These are phyloP conservation scores for Zalophus californianus DNA, from an alignment of 2,797 vertebrate species.

Conservation along the genomic window DNA sequence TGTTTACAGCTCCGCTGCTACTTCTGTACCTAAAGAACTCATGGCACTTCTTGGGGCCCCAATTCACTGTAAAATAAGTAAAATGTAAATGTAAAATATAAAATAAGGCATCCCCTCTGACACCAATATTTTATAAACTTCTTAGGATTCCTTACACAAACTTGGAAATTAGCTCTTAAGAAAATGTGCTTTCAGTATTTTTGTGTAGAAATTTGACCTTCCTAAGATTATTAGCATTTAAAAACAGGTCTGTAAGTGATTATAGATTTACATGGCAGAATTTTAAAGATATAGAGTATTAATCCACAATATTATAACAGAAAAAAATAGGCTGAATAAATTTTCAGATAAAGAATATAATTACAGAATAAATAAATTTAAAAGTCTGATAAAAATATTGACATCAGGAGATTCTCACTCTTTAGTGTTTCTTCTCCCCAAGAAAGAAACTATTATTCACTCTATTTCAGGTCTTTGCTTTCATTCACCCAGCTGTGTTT, in stretches of 20 bases:
- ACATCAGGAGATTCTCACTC: neutral
- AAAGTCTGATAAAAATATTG: neutral
- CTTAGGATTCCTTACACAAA: neutral
- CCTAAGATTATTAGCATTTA: slow-evolving; percentile 6
- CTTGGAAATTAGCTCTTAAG: neutral
- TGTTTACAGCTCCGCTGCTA: neutral
- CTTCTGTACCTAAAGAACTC: neutral
- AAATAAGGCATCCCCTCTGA: neutral
- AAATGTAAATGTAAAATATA: neutral
- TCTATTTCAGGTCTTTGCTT: neutral
- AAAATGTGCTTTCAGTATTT: neutral
- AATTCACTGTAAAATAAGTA: neutral
- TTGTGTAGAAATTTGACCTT: neutral
- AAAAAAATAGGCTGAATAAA: neutral
- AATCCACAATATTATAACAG: neutral
- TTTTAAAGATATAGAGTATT: neutral
- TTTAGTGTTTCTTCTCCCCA: neutral
- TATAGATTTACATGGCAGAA: neutral
- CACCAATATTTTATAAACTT: neutral
- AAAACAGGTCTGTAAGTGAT: slow-evolving; percentile 26
- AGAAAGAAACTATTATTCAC: neutral
- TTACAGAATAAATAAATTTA: neutral
- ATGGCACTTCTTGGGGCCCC: neutral
- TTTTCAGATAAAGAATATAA: neutral
- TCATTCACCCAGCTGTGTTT: neutral